phyloP scores from a whole-genome alignment of 2,797 vertebrate species.

The Dromococcyx pavoninus region DNA sequence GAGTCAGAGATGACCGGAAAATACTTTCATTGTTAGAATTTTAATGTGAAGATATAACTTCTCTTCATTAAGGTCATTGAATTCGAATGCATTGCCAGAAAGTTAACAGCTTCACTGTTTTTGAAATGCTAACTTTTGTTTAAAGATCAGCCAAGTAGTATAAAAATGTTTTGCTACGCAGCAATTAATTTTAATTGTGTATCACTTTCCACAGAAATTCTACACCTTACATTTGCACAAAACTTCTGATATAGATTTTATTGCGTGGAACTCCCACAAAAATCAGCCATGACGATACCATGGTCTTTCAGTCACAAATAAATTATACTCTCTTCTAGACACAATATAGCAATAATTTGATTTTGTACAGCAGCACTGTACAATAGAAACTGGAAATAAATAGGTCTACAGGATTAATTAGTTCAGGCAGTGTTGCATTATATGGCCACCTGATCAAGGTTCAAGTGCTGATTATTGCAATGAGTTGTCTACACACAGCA shows the following conservation, averaged over 20 bases:
- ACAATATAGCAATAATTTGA: not conserved
- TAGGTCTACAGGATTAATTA: not conserved
- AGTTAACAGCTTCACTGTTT: not conserved
- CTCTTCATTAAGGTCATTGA: conserved; percentile 5
- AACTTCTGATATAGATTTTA: not conserved
- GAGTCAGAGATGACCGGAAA: not conserved
- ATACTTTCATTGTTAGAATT: conserved; percentile 19
- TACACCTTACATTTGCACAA: not conserved
- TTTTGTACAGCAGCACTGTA: not conserved
- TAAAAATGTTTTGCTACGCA: not conserved
- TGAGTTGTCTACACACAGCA: not conserved
- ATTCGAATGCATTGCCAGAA: not conserved
- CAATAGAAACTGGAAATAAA: not conserved
- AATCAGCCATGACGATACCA: not conserved
- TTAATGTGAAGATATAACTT: not conserved
- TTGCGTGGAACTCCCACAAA: not conserved
- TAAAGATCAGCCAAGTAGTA: conserved; percentile 11
- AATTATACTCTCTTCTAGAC: not conserved
- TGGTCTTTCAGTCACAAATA: not conserved
- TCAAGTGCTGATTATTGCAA: not conserved
- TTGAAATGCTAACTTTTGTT: conserved; percentile 33
- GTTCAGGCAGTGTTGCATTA: not conserved
- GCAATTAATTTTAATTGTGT: conserved; percentile 10
- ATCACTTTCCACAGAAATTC: not conserved
- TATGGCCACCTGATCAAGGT: not conserved